Evolutionary conservation across 2,888 invertebrate species (phyloP).

Genomic region (Epiblema foenella): DNA sequence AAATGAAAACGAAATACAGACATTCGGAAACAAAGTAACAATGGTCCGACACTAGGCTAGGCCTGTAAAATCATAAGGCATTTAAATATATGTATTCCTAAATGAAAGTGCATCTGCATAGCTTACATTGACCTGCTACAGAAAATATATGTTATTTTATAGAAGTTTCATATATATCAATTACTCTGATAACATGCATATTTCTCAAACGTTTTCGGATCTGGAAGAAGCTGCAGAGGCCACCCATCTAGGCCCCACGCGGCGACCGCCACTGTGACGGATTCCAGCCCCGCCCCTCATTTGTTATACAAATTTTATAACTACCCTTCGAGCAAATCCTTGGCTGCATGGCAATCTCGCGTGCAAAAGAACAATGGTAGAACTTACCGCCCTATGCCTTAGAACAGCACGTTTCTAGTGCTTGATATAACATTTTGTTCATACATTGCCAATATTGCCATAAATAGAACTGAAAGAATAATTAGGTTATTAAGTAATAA

Average conservation of each 20-base stretch:
- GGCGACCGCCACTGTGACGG: slow-evolving; percentile 81
- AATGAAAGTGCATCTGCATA: neutral
- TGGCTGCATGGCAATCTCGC: slow-evolving; percentile 59
- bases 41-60: too few relatives aligned
- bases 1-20: too few relatives aligned
- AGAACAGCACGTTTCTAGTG: neutral
- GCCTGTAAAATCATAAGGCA: too few relatives aligned
- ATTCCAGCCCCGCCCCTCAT: slow-evolving; percentile 82
- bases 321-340: slow-evolving; percentile 80
- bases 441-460: too few relatives aligned
- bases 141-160: neutral
- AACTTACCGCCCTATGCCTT: slow-evolving; percentile 19
- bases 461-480: neutral
- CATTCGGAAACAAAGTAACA: too few relatives aligned
- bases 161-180: slow-evolving; percentile 32
- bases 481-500: too few relatives aligned
- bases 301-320: slow-evolving; percentile 85
- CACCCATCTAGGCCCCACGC: slow-evolving; percentile 83
- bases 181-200: slow-evolving; percentile 1
- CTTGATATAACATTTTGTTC: neutral
- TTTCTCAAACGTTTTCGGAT: slow-evolving; percentile 28
- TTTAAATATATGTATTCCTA: too few relatives aligned
- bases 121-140: neutral
- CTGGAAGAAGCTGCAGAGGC: slow-evolving; percentile 54
- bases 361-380: slow-evolving; percentile 66